These are phyloP conservation scores for Catamblyrhynchus diadema DNA, from an alignment of 2,797 vertebrate species.

Conservation along the genomic window DNA sequence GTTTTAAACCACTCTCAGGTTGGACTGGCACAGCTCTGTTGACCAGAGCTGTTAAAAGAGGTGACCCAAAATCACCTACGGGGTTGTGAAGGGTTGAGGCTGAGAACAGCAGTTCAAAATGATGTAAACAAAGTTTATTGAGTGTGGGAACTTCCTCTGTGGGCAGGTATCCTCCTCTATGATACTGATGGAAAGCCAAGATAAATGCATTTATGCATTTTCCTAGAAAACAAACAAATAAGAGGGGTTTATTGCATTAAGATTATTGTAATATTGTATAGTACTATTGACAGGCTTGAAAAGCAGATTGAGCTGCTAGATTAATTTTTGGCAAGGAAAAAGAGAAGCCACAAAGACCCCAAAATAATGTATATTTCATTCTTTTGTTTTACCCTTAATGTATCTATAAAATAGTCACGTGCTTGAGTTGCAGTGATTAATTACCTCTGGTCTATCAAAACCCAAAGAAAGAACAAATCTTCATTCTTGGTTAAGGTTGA, in stretches of 20 bases:
- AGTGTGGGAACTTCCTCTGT: background rate
- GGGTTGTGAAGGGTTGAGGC: background rate
- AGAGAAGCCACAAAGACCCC: background rate
- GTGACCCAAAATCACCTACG: background rate
- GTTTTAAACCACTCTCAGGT: background rate
- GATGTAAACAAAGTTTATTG: background rate
- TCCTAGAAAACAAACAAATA: background rate
- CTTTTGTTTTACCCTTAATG: background rate
- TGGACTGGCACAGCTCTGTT: background rate
- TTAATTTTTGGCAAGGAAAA: background rate
- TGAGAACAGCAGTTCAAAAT: background rate
- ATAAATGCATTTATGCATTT: background rate
- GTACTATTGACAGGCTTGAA: background rate
- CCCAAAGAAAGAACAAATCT: background rate
- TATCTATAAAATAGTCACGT: background rate
- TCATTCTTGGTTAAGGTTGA: background rate
- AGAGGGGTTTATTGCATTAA: fast-evolving
- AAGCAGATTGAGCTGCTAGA: background rate
- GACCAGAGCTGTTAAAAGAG: background rate
- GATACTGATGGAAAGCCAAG: background rate
- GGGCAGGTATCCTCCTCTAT: background rate
- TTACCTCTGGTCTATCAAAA: background rate
- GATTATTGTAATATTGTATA: background rate
- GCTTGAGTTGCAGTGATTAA: background rate
- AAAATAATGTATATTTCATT: background rate